These are phyloP conservation scores for Crotalus helleri DNA, from an alignment of 2,113 vertebrate genomes.

Conservation along the genomic window DNA sequence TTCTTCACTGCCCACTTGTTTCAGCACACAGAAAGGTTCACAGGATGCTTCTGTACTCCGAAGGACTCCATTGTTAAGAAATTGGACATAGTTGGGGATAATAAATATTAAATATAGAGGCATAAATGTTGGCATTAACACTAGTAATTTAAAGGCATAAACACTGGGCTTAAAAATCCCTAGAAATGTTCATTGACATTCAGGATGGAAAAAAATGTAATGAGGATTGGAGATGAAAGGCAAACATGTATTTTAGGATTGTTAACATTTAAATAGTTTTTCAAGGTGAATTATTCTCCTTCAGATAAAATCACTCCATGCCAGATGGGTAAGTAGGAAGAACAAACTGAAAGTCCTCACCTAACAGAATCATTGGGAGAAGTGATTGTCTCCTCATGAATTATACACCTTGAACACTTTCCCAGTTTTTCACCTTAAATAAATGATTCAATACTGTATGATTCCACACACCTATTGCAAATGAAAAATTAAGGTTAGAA, in stretches of 20 bases:
- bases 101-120: not conserved
- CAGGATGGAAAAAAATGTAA: not conserved
- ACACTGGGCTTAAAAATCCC: not conserved
- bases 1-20: not conserved
- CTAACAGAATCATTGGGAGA: not conserved
- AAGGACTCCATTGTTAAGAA: not conserved
- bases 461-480: not conserved
- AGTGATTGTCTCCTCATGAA: not conserved
- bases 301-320: not conserved
- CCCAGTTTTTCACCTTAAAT: not conserved
- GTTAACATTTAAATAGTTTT: not conserved
- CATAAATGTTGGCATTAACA: not conserved
- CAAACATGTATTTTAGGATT: no score
- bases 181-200: not conserved
- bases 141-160: not conserved
- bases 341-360: not conserved
- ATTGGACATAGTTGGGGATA: not conserved
- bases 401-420: not conserved
- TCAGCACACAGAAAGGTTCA: not conserved
- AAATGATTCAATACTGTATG: not conserved
- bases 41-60: accelerated
- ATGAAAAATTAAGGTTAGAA: not conserved
- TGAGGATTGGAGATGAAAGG: not conserved
- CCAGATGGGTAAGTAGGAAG: not conserved
- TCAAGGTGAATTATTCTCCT: not conserved